Conservation (phyloP, 2,113 vertebrate genomes). For the Psittacula cyanocephala region DNA sequence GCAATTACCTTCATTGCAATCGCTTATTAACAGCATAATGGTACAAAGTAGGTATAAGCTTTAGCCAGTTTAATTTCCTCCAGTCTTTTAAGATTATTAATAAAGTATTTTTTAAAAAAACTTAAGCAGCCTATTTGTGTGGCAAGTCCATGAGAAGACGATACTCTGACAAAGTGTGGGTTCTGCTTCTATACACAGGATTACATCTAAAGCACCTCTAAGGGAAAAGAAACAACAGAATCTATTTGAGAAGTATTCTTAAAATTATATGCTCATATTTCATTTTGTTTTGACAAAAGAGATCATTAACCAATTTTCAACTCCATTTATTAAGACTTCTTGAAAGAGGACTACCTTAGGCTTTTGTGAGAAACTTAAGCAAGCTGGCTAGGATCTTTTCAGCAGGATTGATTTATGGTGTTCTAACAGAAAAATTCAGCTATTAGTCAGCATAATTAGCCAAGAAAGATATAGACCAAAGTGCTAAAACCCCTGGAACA, state of each 20-base stretch:
- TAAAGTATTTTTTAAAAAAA: neutral
- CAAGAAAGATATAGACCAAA: neutral
- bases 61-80: neutral
- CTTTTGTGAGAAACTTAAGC: neutral
- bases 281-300: neutral
- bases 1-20: neutral
- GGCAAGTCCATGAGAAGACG: neutral
- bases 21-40: neutral
- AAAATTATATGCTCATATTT: neutral
- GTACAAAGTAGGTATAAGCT: neutral
- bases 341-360: neutral
- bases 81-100: neutral
- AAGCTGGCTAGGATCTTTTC: neutral
- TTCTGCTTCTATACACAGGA: neutral
- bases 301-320: neutral
- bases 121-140: neutral
- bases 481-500: rapidly evolving
- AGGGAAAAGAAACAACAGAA: neutral
- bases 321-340: neutral
- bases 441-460: neutral
- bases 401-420: neutral
- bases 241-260: neutral
- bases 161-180: neutral
- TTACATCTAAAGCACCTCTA: neutral
- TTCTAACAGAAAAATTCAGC: neutral